Conservation (phyloP, 2,113 vertebrate species). For the Marmota monax region DNA sequence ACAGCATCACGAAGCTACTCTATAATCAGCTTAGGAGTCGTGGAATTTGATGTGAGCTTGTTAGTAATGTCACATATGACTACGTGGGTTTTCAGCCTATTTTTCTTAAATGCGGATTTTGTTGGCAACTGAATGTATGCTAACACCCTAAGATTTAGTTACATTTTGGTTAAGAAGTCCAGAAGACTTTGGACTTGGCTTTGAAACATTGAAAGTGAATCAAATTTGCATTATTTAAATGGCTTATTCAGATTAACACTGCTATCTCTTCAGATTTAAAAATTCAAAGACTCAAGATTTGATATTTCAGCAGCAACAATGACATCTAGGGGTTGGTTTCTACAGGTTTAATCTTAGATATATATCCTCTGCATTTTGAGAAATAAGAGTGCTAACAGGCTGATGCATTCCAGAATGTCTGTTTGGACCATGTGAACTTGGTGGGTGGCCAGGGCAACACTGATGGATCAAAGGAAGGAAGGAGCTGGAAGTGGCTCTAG, state of each 20-base stretch:
- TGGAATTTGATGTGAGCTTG: conserved; percentile 12
- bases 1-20: neutral
- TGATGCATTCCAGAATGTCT: conserved; percentile 74
- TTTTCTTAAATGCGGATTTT: conserved; percentile 62
- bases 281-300: conserved; percentile 64
- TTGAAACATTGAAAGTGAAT: conserved; percentile 78
- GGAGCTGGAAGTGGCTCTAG: conserved; percentile 27
- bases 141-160: conserved; percentile 67
- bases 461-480: conserved; percentile 49
- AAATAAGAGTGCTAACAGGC: conserved; percentile 68
- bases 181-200: conserved; percentile 79
- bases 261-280: conserved; percentile 73
- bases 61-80: conserved; percentile 48
- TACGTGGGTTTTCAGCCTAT: conserved; percentile 61
- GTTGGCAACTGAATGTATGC: conserved; percentile 60
- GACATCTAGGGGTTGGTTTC: conserved; percentile 87
- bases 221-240: conserved; percentile 82
- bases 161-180: conserved; percentile 75
- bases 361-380: conserved; percentile 44
- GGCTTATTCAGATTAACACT: conserved; percentile 77
- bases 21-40: neutral
- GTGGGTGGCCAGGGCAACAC: conserved; percentile 32
- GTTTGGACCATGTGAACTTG: conserved; percentile 71
- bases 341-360: conserved; percentile 82
- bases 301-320: conserved; percentile 86